phyloP scores from a whole-genome alignment of 1,140 invertebrate genomes.

The Drepana arcuata region DNA sequence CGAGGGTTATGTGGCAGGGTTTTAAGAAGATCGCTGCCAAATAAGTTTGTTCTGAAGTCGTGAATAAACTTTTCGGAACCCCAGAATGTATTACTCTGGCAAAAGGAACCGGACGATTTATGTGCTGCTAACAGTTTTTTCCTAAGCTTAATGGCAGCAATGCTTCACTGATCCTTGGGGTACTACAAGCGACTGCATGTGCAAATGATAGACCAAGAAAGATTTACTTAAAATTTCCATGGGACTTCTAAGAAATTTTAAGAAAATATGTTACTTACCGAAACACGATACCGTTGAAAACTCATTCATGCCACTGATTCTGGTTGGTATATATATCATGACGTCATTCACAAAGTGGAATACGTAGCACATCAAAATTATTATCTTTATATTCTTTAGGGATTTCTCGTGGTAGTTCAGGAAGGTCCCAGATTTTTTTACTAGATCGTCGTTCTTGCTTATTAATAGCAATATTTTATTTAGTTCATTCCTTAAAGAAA shows the following conservation, averaged over 20 bases:
- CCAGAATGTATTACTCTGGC: too few species aligned
- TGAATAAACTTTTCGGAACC: too few species aligned
- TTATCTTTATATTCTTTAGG: constrained; percentile 11
- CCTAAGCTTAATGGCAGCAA: not conserved
- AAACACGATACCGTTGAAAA: constrained; percentile 12
- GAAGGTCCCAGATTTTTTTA: constrained; percentile 7
- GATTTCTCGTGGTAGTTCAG: constrained; percentile 1
- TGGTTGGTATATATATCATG: constrained; percentile 15
- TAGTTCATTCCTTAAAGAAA: constrained; percentile 1
- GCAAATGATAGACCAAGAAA: not conserved
- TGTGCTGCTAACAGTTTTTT: not conserved
- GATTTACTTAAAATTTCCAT: not conserved
- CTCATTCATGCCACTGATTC: constrained; percentile 5
- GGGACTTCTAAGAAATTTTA: too few species aligned
- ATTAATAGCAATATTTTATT: constrained; percentile 5
- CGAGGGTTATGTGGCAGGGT: too few species aligned
- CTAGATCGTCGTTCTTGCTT: constrained; percentile 11
- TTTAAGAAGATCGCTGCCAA: too few species aligned
- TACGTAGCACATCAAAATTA: constrained; percentile 13
- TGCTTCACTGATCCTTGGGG: not conserved
- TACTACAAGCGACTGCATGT: not conserved
- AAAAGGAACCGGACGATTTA: not conserved
- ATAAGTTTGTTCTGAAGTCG: too few species aligned
- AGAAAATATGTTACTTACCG: too few species aligned
- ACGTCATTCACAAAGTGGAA: constrained; percentile 24